Evolutionary conservation across 1,140 invertebrate genomes (phyloP).

Genomic region (Plodia interpunctella): DNA sequence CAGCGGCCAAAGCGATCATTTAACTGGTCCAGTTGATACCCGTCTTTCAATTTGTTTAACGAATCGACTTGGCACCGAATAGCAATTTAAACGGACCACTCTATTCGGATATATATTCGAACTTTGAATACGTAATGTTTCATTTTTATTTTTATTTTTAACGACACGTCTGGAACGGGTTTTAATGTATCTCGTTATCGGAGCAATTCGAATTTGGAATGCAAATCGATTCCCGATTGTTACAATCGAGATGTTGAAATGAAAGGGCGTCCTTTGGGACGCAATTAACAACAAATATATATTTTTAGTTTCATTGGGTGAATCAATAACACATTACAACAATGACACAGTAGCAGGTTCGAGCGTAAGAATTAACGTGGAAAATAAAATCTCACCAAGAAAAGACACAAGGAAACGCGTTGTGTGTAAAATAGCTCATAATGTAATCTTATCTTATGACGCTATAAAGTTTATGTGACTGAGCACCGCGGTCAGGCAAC

Average conservation of each 20-base stretch:
- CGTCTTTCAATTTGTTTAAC: slow-evolving; percentile 5
- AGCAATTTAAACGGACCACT: not conserved
- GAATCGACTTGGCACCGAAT: slow-evolving; percentile 6
- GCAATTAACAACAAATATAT: too few species aligned
- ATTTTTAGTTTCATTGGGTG: too few species aligned
- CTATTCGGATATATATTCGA: slow-evolving; percentile 1
- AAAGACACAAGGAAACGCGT: too few species aligned
- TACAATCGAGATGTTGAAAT: not conserved
- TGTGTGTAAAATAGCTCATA: too few species aligned
- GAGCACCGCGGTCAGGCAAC: too few species aligned
- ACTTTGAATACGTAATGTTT: not conserved
- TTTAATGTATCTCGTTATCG: slow-evolving; percentile 4
- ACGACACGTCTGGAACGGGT: not conserved
- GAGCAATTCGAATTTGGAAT: not conserved
- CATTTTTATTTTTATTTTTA: slow-evolving; percentile 1
- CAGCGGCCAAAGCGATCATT: not conserved
- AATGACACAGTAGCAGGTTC: too few species aligned
- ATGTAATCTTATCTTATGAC: too few species aligned
- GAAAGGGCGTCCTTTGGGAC: not conserved
- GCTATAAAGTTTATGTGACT: too few species aligned
- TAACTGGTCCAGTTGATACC: not conserved
- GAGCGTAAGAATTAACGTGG: too few species aligned
- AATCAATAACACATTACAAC: too few species aligned
- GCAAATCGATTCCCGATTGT: not conserved
- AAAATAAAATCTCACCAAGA: too few species aligned